These are phyloP conservation scores for Phalloptychus januarius DNA, from an alignment of 2,797 vertebrate genomes.

Conservation along the genomic window DNA sequence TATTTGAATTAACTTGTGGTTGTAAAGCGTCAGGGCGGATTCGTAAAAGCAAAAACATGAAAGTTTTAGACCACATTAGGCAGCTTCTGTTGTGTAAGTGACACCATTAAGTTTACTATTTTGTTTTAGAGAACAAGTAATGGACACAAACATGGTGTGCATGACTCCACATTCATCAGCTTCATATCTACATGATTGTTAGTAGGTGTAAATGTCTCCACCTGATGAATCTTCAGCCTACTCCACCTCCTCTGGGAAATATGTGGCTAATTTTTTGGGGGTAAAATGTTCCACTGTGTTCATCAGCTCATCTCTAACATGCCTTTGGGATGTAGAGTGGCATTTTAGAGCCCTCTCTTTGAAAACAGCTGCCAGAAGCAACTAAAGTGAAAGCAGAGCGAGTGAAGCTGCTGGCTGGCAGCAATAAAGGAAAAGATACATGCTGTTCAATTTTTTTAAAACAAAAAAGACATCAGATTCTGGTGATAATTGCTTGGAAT, in stretches of 20 bases:
- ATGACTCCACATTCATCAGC: background rate
- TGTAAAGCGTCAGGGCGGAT: background rate
- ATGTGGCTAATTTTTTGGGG: background rate
- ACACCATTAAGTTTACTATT: background rate
- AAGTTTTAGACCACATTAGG: background rate
- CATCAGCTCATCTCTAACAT: conserved; percentile 13
- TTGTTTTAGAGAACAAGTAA: background rate
- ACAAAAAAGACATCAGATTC: background rate
- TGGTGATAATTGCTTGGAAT: background rate
- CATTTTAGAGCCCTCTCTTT: background rate
- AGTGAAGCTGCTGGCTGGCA: background rate
- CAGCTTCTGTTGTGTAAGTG: background rate
- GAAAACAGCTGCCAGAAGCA: conserved; percentile 10
- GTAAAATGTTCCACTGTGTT: conserved; percentile 5
- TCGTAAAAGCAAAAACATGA: background rate
- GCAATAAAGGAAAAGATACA: background rate
- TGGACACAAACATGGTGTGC: background rate
- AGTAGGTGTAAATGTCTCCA: background rate
- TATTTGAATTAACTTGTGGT: background rate
- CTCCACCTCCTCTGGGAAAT: conserved; percentile 1
- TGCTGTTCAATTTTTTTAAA: background rate
- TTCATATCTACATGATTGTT: background rate
- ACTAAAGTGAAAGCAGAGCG: background rate
- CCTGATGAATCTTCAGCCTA: background rate
- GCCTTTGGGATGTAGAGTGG: conserved; percentile 3